These are phyloP conservation scores for Sitta carolinensis DNA, from an alignment of 2,797 vertebrate species.

Conservation along the genomic window DNA sequence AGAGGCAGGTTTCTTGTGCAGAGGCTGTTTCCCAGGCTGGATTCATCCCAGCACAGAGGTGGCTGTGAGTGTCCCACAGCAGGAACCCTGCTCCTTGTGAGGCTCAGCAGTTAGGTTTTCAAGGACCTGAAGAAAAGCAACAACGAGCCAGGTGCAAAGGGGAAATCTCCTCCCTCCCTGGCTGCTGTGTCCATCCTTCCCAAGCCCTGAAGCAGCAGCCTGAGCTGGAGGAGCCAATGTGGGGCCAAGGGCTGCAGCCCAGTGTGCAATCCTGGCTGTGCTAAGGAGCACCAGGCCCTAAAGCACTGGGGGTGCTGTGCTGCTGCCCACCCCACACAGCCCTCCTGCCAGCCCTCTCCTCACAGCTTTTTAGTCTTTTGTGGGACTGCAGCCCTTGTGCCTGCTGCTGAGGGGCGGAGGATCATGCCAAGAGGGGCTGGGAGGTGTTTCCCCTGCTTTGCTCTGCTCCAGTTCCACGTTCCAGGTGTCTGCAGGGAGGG, in stretches of 20 bases:
- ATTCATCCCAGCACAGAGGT: background rate
- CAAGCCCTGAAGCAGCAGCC: background rate
- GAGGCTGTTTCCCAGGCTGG: background rate
- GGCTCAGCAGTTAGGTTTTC: background rate
- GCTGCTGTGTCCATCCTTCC: background rate
- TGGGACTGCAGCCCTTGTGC: background rate
- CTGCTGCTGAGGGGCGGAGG: background rate
- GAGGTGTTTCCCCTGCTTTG: background rate
- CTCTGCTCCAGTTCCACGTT: background rate
- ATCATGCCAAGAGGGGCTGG: background rate
- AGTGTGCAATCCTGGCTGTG: background rate
- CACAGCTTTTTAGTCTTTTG: background rate
- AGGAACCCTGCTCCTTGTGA: background rate
- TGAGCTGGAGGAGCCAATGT: background rate
- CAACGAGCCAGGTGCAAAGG: background rate
- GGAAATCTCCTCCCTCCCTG: background rate
- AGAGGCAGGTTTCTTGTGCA: background rate
- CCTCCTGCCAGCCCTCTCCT: background rate
- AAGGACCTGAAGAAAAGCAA: background rate
- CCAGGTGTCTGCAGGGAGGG: background rate
- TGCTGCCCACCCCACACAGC: background rate
- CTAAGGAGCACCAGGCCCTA: background rate
- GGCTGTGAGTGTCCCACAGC: background rate
- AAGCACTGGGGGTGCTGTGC: background rate
- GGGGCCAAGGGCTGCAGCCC: background rate